These are phyloP conservation scores for Alauda arvensis DNA, from an alignment of 2,797 vertebrate species.

Conservation along the genomic window DNA sequence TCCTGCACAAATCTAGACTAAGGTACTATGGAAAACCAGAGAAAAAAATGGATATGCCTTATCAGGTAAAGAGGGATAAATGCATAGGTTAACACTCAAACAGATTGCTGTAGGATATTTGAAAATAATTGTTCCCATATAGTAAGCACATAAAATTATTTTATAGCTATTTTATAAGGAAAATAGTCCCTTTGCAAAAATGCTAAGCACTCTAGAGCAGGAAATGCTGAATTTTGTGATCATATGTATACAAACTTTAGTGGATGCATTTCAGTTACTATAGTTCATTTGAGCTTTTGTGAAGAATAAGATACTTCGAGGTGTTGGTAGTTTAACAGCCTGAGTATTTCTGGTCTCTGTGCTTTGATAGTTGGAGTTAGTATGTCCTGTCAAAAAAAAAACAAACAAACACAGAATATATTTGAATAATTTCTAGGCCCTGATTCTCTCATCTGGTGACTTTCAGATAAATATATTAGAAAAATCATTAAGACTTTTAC, in stretches of 20 bases:
- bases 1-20: constrained; percentile 87
- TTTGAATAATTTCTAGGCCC: background rate
- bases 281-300: background rate
- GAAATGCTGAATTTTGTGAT: background rate
- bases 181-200: background rate
- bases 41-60: constrained; percentile 81
- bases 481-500: background rate
- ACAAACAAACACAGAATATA: too few species aligned
- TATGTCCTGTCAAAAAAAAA: background rate
- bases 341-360: background rate
- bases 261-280: background rate
- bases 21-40: constrained; percentile 87
- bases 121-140: background rate
- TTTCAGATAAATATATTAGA: background rate
- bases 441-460: background rate
- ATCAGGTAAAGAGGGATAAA: constrained; percentile 76
- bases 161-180: background rate
- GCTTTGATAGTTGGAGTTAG: background rate
- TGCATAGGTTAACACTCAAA: background rate
- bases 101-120: background rate
- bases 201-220: background rate
- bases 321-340: background rate
- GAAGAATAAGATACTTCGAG: background rate
- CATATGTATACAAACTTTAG: background rate
- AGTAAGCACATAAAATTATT: background rate